Evolutionary conservation across 2,113 vertebrate species (phyloP), one percentile per base, ranked within the genome.

Genomic region (Cyprinodon variegatus): DNA sequence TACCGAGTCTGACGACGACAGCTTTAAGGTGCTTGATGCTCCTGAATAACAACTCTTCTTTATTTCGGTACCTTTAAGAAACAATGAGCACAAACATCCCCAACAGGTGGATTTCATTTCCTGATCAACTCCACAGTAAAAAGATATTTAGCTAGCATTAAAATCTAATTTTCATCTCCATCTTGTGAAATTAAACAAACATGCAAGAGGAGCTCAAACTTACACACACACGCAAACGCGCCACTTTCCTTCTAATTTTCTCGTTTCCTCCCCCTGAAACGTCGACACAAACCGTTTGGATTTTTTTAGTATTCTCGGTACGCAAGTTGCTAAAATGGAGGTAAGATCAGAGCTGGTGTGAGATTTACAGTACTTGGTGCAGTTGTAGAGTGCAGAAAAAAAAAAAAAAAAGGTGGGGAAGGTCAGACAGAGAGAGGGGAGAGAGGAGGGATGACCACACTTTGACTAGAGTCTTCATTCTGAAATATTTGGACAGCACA

Each of bases 271-370:
- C 48, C 65, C 70, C 72, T 63, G 60, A 69, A 77, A 63, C 67
- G 70, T 86, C 22, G 73, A 86, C 38, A 9, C 78, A 78, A 88
- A 83, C 88, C 77, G 66, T 88, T 85, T 90, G 83, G 75, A 88
- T 86, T 87, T 70, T 89, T 75, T 76, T 75, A 78, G 17, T 78
- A 83, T 63, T 84, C 63, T 43, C 50, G 17, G 39, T 43, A 37
- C 20, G 22, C 36, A 77, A 88, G 78, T 78, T 84, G 82, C 78
- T 88, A 90, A 73, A 86, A 86, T 86, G 83, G 85, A 90, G 89
- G 87, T 90, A 91, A 90, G 88, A 89, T 88, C 72, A 90, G 88
- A 89, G 90, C 92, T 93, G 90, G 92, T 92, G 90, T 84, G 89
- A 91, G 84, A 90, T 88, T 81, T 86, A 91, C 89, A 92, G 88